Percentiles rank a stretch among this genome's conserved stretches.
phyloP scores from a whole-genome alignment of 2,113 vertebrate species.

The Brevimyrus niger region DNA sequence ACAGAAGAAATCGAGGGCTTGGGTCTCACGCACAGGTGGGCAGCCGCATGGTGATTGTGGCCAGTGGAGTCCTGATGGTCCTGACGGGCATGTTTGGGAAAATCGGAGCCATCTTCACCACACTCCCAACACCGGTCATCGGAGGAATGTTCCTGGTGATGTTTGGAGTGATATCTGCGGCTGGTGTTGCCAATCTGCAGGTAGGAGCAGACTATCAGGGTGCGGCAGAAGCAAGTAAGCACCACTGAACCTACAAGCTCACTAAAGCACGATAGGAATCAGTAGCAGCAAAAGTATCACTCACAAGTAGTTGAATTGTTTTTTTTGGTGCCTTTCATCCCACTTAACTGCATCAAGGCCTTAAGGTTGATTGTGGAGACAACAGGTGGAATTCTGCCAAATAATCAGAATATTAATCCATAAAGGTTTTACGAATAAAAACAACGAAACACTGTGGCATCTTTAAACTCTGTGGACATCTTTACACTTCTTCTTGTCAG shows the following conservation, averaged over 20 bases:
- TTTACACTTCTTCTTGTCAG: not conserved
- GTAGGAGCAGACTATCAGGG: slow-evolving; percentile 43
- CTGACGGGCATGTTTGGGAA: slow-evolving; percentile 82
- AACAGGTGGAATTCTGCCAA: not conserved
- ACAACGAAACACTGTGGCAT: not conserved
- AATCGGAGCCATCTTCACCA: slow-evolving; percentile 77
- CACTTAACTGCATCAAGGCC: not conserved
- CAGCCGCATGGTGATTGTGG: slow-evolving; percentile 80
- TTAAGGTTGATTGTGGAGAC: not conserved
- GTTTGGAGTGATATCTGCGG: slow-evolving; percentile 83
- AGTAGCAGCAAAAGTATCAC: not conserved
- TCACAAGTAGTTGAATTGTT: not conserved
- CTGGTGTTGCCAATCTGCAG: slow-evolving; percentile 89
- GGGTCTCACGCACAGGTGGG: slow-evolving; percentile 69
- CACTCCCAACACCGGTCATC: slow-evolving; percentile 81
- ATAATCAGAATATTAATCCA: not conserved
- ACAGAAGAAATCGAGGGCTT: not conserved
- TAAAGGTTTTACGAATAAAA: not conserved
- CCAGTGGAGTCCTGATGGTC: slow-evolving; percentile 72
- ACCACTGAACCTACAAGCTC: not conserved
- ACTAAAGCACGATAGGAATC: not conserved
- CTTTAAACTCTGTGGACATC: not conserved
- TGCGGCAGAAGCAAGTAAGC: not conserved
- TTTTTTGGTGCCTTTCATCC: not conserved
- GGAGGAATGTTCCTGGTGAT: slow-evolving; percentile 93